phyloP scores from a whole-genome alignment of 2,113 vertebrate genomes.

The Phycodurus eques region DNA sequence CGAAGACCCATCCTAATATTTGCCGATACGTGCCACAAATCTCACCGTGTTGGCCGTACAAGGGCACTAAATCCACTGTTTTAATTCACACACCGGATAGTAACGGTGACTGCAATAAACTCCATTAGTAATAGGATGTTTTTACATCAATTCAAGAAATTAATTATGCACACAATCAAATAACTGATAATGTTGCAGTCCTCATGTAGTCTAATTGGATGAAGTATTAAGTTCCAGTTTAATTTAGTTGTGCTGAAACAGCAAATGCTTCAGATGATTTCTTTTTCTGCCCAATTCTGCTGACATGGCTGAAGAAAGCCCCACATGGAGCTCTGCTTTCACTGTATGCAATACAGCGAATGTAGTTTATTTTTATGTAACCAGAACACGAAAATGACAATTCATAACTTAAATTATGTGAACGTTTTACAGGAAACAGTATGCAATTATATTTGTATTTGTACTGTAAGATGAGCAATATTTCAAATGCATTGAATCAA shows the following conservation, averaged over 20 bases:
- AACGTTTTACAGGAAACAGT: not conserved
- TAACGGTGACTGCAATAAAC: not conserved
- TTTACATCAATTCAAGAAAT: not conserved
- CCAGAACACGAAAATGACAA: not conserved
- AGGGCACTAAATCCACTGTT: not conserved
- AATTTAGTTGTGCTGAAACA: constrained; percentile 8
- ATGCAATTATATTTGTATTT: not conserved
- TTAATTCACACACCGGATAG: not conserved
- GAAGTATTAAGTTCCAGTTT: constrained; percentile 21
- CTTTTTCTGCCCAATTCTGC: constrained; percentile 15
- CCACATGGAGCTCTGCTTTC: constrained; percentile 26
- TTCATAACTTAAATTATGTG: not conserved
- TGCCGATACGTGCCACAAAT: constrained; percentile 15
- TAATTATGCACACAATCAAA: not conserved
- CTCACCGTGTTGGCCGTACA: not conserved
- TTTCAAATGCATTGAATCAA: not conserved
- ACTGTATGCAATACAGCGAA: not conserved
- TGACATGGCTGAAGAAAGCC: constrained; percentile 14
- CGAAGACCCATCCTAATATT: constrained; percentile 19
- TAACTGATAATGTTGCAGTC: constrained; percentile 11
- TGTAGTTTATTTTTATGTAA: not conserved
- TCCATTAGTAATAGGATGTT: not conserved
- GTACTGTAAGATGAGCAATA: not conserved
- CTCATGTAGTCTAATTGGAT: constrained; percentile 15
- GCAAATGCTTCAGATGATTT: constrained; percentile 24